These are phyloP conservation scores for Hypomecis atomaria DNA, from an alignment of 2,888 invertebrate genomes.

Conservation along the genomic window DNA sequence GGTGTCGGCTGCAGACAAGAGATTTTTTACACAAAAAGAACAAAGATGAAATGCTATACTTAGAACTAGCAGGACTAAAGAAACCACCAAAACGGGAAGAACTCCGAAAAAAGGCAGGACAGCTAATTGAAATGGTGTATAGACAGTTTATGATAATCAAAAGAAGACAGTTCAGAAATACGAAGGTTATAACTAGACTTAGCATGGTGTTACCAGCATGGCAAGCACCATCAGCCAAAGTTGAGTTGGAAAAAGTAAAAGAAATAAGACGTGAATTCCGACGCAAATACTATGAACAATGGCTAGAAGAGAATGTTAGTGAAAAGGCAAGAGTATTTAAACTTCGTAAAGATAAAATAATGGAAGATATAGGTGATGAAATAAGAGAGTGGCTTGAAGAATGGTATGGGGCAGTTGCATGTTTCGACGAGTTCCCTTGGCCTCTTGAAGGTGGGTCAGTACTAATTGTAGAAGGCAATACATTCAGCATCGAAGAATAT, in stretches of 20 bases:
- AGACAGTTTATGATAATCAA: slow-evolving; percentile 74
- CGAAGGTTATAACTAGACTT: slow-evolving; percentile 74
- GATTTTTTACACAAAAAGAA: slow-evolving; percentile 57
- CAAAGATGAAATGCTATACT: slow-evolving; percentile 66
- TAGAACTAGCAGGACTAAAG: slow-evolving; percentile 73
- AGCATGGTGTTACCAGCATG: slow-evolving; percentile 84
- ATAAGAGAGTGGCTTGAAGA: slow-evolving; percentile 89
- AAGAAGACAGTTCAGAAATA: slow-evolving; percentile 66
- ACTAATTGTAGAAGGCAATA: slow-evolving; percentile 84
- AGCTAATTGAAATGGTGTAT: slow-evolving; percentile 65
- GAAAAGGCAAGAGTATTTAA: slow-evolving; percentile 80
- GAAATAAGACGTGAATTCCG: slow-evolving; percentile 75
- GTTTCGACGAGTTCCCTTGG: slow-evolving; percentile 90
- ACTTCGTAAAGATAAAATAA: slow-evolving; percentile 83
- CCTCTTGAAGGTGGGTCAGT: slow-evolving; percentile 89
- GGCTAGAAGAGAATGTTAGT: slow-evolving; percentile 71
- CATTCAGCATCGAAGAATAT: slow-evolving; percentile 85
- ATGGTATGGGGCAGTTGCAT: slow-evolving; percentile 84
- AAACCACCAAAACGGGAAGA: slow-evolving; percentile 56
- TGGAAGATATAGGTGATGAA: slow-evolving; percentile 91
- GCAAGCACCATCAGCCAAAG: slow-evolving; percentile 72
- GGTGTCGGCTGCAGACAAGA: slow-evolving; percentile 56
- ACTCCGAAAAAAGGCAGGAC: slow-evolving; percentile 58
- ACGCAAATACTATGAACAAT: slow-evolving; percentile 73
- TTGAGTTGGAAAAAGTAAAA: slow-evolving; percentile 75